Base-by-base conservation (phyloP, 2,113 vertebrate genomes). In the Malurus cyaneus region DNA sequence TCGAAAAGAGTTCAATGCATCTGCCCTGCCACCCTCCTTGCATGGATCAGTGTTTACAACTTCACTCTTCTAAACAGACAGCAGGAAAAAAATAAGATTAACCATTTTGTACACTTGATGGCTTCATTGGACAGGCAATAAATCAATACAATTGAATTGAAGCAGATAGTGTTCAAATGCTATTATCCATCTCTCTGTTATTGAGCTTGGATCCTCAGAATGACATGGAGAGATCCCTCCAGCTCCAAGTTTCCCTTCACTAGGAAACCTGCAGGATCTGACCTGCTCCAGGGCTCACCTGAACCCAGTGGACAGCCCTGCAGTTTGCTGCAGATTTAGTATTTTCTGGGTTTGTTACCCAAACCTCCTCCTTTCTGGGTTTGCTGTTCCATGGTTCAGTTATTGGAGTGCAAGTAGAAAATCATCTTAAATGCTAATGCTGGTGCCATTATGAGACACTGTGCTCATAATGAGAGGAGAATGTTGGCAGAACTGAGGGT, bases 61-160 rank as follows among this genome's bases (percentile, higher is more conserved):
- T 96, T 92, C 74, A 65, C 85, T 94, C 80, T 85, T 94, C 85
- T 56, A 74, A 76, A 89, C 79, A 91, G 83, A 82, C 74, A 88
- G 80, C 92, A 89, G 70, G 72, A 29, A 15, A 60, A 91, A 96
- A 93, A 88, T 39, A 96, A 96, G 96, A 94, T 96, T 96, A 97
- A 96, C 95, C 91, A 92, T 97, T 97, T 92, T 96, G 95, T 96
- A 96, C 87, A 86, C 77, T 95, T 80, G 93, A 96, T 95, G 88
- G 89, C 88, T 97, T 97, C 95, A 96, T 95, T 96, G 95, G 97
- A 96, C 95, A 96, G 90, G 95, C 84, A 95, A 96, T 97, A 95
- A 95, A 96, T 97, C 97, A 96, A 94, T 96, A 60, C 93, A 96
- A 97, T 95, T 97, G 93, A 94, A 96, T 97, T 96, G 96, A 94